A percentile compares a stretch with the other conserved stretches of the same genome.
These are phyloP conservation scores for Porites lobata DNA, from an alignment of 92 coral and sea anemone genomes.

Conservation along the genomic window DNA sequence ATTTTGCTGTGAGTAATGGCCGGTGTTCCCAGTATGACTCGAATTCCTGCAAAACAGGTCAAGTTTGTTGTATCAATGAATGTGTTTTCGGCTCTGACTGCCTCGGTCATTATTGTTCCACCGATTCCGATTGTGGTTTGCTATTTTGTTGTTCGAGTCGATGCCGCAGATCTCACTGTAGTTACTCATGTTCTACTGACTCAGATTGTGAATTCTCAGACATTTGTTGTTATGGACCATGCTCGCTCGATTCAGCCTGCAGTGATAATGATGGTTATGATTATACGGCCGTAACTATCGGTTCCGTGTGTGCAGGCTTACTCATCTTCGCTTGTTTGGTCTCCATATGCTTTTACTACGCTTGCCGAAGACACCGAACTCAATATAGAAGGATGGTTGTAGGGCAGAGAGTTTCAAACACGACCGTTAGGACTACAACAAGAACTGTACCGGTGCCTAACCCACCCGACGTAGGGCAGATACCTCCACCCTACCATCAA, in stretches of 20 bases:
- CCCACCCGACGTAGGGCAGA: neutral
- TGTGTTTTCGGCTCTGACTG: neutral
- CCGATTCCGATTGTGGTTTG: neutral
- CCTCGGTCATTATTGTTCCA: neutral
- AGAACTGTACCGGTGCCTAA: neutral
- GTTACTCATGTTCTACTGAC: neutral
- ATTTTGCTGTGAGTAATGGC: neutral
- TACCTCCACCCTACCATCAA: constrained; percentile 16
- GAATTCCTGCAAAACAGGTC: neutral
- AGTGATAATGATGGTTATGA: neutral
- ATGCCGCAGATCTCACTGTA: neutral
- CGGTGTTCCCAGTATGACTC: neutral
- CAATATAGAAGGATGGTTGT: neutral
- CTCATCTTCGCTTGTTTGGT: neutral
- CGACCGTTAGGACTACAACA: neutral
- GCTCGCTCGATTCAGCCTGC: neutral
- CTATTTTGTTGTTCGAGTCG: neutral
- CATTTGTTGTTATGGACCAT: neutral
- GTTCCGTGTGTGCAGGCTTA: neutral
- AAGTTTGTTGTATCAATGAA: neutral
- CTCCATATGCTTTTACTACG: neutral
- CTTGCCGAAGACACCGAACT: neutral
- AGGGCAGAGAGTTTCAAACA: neutral
- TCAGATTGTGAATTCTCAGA: neutral
- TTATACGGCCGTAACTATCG: neutral